phyloP scores from a whole-genome alignment of 2,113 vertebrate genomes.

The Sisor rabdophorus region DNA sequence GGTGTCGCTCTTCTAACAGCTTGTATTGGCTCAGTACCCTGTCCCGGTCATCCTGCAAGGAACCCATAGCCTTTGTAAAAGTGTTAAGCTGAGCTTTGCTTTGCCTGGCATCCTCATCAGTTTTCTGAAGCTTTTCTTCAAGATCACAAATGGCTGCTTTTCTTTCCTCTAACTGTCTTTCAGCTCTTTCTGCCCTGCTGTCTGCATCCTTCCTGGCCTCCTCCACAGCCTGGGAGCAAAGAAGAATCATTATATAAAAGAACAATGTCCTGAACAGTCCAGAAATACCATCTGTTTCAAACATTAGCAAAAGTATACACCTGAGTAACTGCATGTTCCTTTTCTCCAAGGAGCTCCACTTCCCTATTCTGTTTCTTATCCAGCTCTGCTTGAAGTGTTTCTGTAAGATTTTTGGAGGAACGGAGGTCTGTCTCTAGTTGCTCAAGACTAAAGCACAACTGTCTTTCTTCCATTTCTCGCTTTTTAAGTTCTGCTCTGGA shows the following conservation, averaged over 20 bases:
- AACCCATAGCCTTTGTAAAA: constrained; percentile 90
- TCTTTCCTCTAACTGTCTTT: constrained; percentile 72
- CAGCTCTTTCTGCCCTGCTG: constrained; percentile 66
- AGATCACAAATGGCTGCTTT: constrained; percentile 66
- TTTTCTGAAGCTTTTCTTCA: constrained; percentile 67
- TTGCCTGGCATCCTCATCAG: constrained; percentile 73
- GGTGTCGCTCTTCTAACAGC: constrained; percentile 86
- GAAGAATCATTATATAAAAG: neutral
- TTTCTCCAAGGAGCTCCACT: constrained; percentile 78
- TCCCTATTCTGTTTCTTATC: constrained; percentile 82
- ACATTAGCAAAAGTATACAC: constrained; percentile 54
- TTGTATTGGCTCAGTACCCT: constrained; percentile 79
- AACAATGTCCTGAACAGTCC: neutral
- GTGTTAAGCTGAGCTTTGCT: constrained; percentile 79
- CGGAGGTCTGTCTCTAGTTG: constrained; percentile 84
- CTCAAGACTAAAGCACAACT: constrained; percentile 75
- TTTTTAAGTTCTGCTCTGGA: constrained; percentile 67
- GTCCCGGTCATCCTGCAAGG: constrained; percentile 90
- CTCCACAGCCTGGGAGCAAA: constrained; percentile 71
- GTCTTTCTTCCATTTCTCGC: constrained; percentile 75
- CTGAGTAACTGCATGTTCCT: constrained; percentile 80
- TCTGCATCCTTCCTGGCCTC: constrained; percentile 76
- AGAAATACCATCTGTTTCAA: neutral
- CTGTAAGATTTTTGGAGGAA: constrained; percentile 76
- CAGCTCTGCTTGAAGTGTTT: constrained; percentile 76